Evolutionary conservation across 2,888 invertebrate genomes (phyloP), one percentile per base, ranked within the genome.

Genomic region (Atethmia centrago): DNA sequence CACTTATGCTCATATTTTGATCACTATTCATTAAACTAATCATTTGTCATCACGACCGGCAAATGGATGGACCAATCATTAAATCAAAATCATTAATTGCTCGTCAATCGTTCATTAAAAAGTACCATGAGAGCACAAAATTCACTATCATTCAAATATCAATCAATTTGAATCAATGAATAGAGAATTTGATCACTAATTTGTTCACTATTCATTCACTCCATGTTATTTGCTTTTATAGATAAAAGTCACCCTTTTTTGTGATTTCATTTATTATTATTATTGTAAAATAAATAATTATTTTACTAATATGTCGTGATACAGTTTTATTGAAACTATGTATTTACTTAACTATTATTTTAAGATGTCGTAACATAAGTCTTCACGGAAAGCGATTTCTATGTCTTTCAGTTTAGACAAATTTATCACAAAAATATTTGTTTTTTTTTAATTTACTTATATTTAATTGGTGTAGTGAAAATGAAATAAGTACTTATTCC

Each of bases 241-340:
- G 8, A n/a, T 19, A 59, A 45, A 59, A 51, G 3, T 21, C n/a
- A 40, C 8, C 7, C 5, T 28, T 2, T 55, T 73, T 21, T 12
- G 16, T 42, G 14, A 51, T 63, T 68, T 58, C 16, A 42, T 73
- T 65, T 4, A 28, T 28, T 62, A 14, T 28, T 62, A 14, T 65
- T 62, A n/a, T 65, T 58, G 16, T 71, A 59, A 59, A 66, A 64
- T 65, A 64, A 19, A 71, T 83, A 71, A 74, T 74, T 74, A 74
- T 79, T 71, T 58, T 73, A 74, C 70, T 69, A 70, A 42, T 63
- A 21, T 65, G 75, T 77, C 77, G 85, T 85, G 85, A 82, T 86
- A 83, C 53, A 53, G 28, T 68, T 81, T 66, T 51, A 66, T 69
- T 49, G 3, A 42, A 70, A 73, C 53, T 73, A 68, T 71, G 40